A percentile compares a stretch with the other conserved stretches of the same genome.
Conservation (phyloP, 2,888 invertebrate genomes). For the Amphiduros pacificus region DNA sequence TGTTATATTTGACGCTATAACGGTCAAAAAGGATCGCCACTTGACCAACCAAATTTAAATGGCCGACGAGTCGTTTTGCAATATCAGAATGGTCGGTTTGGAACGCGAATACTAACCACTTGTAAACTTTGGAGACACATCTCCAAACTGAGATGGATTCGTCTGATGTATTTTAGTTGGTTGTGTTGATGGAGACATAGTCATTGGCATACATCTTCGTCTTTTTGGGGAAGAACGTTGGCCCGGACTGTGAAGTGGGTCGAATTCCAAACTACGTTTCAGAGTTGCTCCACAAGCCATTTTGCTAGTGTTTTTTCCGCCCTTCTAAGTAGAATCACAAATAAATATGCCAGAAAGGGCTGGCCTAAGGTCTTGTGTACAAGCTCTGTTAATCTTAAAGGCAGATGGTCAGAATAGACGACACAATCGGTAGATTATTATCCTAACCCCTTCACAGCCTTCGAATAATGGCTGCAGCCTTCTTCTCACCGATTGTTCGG, state of each 20-base stretch:
- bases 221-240: conserved; percentile 82
- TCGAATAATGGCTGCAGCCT: no score
- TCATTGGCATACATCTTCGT: conserved; percentile 88
- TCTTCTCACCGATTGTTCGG: conserved; percentile 4
- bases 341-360: neutral
- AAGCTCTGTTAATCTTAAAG: no score
- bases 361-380: no score
- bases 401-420: no score
- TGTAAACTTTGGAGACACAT: conserved; percentile 71
- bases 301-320: conserved; percentile 1
- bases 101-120: conserved; percentile 25
- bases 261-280: conserved; percentile 93
- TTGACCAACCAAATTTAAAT: no score
- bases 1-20: no score
- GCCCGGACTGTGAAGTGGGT: conserved; percentile 75
- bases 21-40: no score
- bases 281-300: conserved; percentile 94
- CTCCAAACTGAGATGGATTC: conserved; percentile 76
- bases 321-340: neutral
- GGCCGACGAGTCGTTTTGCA: neutral
- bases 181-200: conserved; percentile 67
- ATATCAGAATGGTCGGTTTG: neutral
- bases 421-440: no score
- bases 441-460: no score
- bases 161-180: conserved; percentile 63